Base-by-base conservation (phyloP, 2,888 invertebrate genomes). In the Dusona sp. region DNA sequence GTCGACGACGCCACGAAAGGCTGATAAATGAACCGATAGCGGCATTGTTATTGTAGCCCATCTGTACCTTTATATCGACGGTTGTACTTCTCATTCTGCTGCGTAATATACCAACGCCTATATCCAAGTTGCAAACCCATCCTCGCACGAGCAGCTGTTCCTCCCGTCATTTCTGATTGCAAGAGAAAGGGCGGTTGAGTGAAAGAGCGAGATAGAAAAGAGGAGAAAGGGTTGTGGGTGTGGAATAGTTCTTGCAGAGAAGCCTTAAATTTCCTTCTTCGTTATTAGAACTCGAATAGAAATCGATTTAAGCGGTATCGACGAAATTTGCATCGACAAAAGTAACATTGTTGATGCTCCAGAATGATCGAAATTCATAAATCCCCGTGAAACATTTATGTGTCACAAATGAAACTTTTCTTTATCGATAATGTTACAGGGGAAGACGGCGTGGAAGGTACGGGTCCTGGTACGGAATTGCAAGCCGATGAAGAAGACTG, bases 401-500 rank as follows among this genome's bases (percentile, higher is more conserved):
- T 51, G 29, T 36, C 33, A 33, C n/a, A n/a, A 36, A 74, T 38
- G 57, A 61, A 57, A 57, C 16, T 72, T 36, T 74, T 29, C 19
- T 81, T 64, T 22, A 22, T 89, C 86, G 87, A 88, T 92, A 88
- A 91, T 92, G 90, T 95, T 95, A 1, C 94, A 96, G 96, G 96
- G 96, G 96, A 96, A 92, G 93, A 94, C 92, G 94, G 93, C 87
- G 93, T 92, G 88, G 94, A 94, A 91, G 92, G 93, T 84, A 88
- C 93, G 87, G 94, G 93, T 83, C 92, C 94, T 86, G 93, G 93
- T 77, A 93, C 94, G 88, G 94, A 94, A 87, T 92, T 93, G 91
- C 94, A 93, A 90, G 96, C 96, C 92, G 96, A 96, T 93, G 95
- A 95, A 89, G 96, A 95, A 87, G 96, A 95, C 90, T 95, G 96